A percentile compares a stretch with the other conserved stretches of the same genome.
These are phyloP conservation scores for Pectinophora gossypiella DNA, from an alignment of 1,140 invertebrate species.

Conservation along the genomic window DNA sequence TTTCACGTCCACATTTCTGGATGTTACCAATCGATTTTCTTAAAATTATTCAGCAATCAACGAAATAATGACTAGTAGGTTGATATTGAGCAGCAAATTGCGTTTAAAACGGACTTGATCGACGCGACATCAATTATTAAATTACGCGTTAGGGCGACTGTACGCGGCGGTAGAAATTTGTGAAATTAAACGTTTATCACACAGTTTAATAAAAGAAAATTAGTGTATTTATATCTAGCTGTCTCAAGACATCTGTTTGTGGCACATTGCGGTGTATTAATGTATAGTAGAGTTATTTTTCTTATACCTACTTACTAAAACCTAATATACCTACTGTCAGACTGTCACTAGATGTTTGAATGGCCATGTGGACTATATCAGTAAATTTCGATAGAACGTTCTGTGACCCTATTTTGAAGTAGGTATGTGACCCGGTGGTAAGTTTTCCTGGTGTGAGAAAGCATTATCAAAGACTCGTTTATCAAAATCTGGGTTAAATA, in stretches of 20 bases:
- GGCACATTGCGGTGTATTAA: not conserved
- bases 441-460: too few species aligned
- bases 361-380: too few species aligned
- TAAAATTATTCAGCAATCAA: not conserved
- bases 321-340: too few species aligned
- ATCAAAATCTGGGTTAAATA: too few species aligned
- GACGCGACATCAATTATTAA: slow-evolving; percentile 36
- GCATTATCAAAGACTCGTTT: too few species aligned
- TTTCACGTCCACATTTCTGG: not conserved
- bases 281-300: not conserved
- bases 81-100: slow-evolving; percentile 11
- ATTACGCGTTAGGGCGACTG: slow-evolving; percentile 38
- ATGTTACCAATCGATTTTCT: not conserved
- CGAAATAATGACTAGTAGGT: not conserved
- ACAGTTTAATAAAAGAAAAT: slow-evolving; percentile 17
- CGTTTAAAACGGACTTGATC: slow-evolving; percentile 25
- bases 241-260: slow-evolving; percentile 24
- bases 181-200: slow-evolving; percentile 15
- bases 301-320: not conserved
- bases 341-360: too few species aligned
- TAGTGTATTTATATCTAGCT: slow-evolving; percentile 1
- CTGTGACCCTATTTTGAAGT: too few species aligned
- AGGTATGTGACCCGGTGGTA: too few species aligned
- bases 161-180: slow-evolving; percentile 43
- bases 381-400: too few species aligned